Base-by-base conservation (phyloP, 2,888 invertebrate genomes). In the Chesias legatella region DNA sequence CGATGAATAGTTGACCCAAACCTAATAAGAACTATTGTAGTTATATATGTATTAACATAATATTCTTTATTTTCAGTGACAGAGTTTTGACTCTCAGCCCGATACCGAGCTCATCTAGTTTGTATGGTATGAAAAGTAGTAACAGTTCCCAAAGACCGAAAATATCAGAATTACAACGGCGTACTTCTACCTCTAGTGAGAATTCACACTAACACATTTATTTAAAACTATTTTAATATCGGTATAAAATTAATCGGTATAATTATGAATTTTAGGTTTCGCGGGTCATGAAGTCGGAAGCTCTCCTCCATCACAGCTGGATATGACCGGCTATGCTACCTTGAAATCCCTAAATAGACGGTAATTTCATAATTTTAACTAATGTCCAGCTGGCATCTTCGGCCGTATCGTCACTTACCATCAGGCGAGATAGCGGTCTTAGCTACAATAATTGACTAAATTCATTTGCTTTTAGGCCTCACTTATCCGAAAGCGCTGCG, bases 41-140 rank as follows among this genome's bases (percentile, higher is more conserved):
- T n/a, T n/a, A n/a, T n/a, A n/a, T n/a, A n/a, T n/a, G n/a, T n/a
- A n/a, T 28, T 32, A 22, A 10, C 29, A 17, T 23, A 10, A 29
- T 22, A 9, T 23, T 8, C 10, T 34, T 48, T 56, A 37, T 41
- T 67, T 70, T 7, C 67, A 93, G 94, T 52, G 94, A 94, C 54
- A 90, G 93, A 72, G 91, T 93, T 53, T 91, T 93, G 63, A 94
- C 94, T 31, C 89, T 97, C 13, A 97, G 96, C 79, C 96, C 97
- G 1, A 95, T 97, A 67, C 95, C 96, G 10, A 96, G 96, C 75
- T 93, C 95, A 51, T 94, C 94, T 43, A 93, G 94, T 81, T 72
- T 93, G 55, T 82, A 90, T 38, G 91, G 90, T 33, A 80, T 90
- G 76, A 85, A 86, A 53, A 77, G 74, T 48, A 74, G 64, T 46